Evolutionary conservation across 2,888 invertebrate species (phyloP).

Genomic region (Seira sanloemensis): DNA sequence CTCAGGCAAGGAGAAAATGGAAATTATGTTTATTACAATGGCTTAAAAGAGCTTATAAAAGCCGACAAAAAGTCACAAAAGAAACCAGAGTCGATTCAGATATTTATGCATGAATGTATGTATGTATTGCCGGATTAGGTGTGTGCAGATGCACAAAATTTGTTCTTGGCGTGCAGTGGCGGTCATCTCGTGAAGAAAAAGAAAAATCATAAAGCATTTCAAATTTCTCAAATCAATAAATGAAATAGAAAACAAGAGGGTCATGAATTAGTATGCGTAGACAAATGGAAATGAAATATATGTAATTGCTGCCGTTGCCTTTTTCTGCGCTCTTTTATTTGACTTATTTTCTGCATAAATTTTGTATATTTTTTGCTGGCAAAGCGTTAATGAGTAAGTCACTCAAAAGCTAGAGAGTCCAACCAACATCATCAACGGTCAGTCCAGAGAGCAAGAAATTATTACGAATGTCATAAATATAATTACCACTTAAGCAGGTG

Average conservation of each 20-base stretch:
- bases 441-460: slow-evolving; percentile 52
- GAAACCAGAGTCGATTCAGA: background rate
- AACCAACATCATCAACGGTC: slow-evolving; percentile 33
- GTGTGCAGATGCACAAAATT: background rate
- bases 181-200: background rate
- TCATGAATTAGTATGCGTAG: background rate
- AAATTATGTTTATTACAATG: background rate
- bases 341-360: no score
- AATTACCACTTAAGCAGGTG: slow-evolving; percentile 48
- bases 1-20: background rate
- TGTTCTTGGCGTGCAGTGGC: background rate
- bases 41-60: background rate
- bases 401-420: slow-evolving; percentile 31
- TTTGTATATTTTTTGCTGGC: slow-evolving; percentile 56
- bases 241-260: background rate
- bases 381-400: slow-evolving; percentile 60
- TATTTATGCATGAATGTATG: background rate
- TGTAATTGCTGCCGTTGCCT: slow-evolving; percentile 7
- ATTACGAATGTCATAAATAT: slow-evolving; percentile 63
- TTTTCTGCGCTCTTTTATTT: slow-evolving; percentile 20
- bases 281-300: background rate
- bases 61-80: background rate
- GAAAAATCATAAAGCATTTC: background rate
- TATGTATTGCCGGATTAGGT: background rate
- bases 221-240: slow-evolving; percentile 37